phyloP scores from a whole-genome alignment of 2,797 vertebrate genomes.

The Apogon hyalosoma region DNA sequence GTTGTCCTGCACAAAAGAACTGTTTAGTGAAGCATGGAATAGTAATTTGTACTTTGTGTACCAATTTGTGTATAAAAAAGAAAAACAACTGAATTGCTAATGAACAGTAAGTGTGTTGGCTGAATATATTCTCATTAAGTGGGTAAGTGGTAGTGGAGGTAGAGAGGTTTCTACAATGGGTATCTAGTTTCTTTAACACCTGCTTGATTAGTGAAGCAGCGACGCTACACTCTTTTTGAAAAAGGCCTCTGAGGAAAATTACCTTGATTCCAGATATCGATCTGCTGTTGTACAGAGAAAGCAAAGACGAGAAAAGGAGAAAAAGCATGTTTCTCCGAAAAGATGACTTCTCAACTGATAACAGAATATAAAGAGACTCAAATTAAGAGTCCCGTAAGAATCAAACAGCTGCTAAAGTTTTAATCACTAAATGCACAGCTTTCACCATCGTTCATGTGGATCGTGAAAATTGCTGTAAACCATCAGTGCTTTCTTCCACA shows the following conservation, averaged over 20 bases:
- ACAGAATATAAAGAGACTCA: not conserved
- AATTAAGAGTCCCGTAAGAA: slow-evolving; percentile 3
- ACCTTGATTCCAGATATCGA: slow-evolving; percentile 40
- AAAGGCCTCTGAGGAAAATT: slow-evolving; percentile 14
- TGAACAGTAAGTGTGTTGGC: too few relatives aligned
- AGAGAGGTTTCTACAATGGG: too few relatives aligned
- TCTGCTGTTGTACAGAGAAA: slow-evolving; percentile 13
- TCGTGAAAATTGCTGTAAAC: not conserved
- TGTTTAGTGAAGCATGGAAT: too few relatives aligned
- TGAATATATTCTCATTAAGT: not conserved
- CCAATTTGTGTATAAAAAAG: too few relatives aligned
- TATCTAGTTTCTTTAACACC: not conserved
- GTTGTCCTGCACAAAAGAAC: too few relatives aligned
- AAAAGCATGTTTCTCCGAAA: not conserved
- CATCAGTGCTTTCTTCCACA: not conserved
- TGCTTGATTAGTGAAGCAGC: not conserved
- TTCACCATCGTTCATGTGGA: slow-evolving; percentile 17
- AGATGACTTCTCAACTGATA: too few relatives aligned
- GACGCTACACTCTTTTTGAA: slow-evolving; percentile 4
- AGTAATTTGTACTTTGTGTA: too few relatives aligned
- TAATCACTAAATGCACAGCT: slow-evolving; percentile 17
- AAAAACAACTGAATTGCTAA: too few relatives aligned
- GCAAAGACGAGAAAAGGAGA: not conserved
- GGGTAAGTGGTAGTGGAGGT: too few relatives aligned
- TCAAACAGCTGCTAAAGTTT: slow-evolving; percentile 15